A percentile compares a stretch with the other conserved stretches of the same genome.
Evolutionary conservation across 37 sponge, comb jelly and placozoan species (phyloP).

Genomic region (Hormiphora californensis): DNA sequence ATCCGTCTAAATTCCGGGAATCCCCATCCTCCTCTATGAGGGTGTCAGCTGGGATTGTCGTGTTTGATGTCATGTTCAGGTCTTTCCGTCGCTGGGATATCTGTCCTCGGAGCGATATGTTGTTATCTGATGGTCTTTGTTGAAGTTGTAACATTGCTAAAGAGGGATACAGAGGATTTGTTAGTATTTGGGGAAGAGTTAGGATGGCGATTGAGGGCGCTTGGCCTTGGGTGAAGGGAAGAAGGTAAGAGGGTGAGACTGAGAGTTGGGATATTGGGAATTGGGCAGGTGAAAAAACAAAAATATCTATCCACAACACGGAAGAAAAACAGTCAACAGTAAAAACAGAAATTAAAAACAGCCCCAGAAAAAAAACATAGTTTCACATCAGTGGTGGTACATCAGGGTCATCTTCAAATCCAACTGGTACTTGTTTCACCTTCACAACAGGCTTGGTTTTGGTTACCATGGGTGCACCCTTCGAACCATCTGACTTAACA

Average conservation of each 20-base stretch:
- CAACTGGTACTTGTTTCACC: constrained; percentile 20
- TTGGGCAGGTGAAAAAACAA: background rate
- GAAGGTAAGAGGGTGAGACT: background rate
- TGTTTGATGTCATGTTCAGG: constrained; percentile 10
- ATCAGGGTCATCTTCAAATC: constrained; percentile 49
- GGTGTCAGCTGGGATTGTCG: background rate
- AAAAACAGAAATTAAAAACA: background rate
- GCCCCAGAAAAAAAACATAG: constrained; percentile 2
- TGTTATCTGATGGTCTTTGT: background rate
- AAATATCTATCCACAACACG: background rate
- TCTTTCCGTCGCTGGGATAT: background rate
- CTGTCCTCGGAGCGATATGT: constrained; percentile 40
- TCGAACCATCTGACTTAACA: constrained; percentile 21
- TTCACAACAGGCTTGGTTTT: background rate
- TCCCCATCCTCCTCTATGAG: background rate
- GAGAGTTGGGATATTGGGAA: background rate
- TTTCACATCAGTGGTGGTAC: constrained; percentile 44
- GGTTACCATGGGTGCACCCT: background rate
- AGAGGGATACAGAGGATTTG: too few relatives aligned
- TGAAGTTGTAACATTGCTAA: constrained; percentile 10
- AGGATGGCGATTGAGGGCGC: too few relatives aligned
- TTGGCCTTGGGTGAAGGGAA: background rate
- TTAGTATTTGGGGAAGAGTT: too few relatives aligned
- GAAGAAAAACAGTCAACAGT: background rate
- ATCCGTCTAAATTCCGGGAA: constrained; percentile 9